A percentile compares a stretch with the other conserved stretches of the same genome.
Conservation (phyloP, 2,888 invertebrate genomes). For the Stratiomys singularior region DNA sequence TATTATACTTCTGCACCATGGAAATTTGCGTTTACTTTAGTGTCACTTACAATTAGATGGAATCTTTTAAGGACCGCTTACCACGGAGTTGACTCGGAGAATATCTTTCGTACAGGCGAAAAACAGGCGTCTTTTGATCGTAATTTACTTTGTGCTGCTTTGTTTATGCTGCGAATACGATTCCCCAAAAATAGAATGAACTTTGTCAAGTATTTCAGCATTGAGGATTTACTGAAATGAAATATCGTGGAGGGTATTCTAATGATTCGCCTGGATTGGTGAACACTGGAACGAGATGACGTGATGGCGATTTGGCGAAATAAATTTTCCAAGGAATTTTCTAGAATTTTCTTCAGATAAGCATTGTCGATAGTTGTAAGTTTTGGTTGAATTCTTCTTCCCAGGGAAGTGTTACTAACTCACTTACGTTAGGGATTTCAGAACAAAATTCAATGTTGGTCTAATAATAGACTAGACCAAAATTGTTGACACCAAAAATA, state of each 20-base stretch:
- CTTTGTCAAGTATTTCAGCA: background rate
- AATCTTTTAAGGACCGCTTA: conserved; percentile 1
- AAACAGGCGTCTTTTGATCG: conserved; percentile 15
- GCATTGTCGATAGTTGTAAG: too few species aligned
- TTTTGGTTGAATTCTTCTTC: too few species aligned
- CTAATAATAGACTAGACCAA: too few species aligned
- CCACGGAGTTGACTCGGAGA: background rate
- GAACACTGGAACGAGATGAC: background rate
- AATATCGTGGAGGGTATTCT: background rate
- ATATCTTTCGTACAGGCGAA: background rate
- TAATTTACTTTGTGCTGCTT: background rate
- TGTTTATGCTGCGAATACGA: background rate
- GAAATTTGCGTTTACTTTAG: conserved; percentile 26
- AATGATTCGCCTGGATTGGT: background rate
- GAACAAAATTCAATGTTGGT: too few species aligned
- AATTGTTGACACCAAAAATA: too few species aligned
- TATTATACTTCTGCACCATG: conserved; percentile 2
- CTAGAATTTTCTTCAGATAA: too few species aligned
- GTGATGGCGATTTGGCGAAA: background rate
- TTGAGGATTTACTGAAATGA: conserved; percentile 2
- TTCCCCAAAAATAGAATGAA: background rate
- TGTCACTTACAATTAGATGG: conserved; percentile 24
- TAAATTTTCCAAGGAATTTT: too few species aligned
- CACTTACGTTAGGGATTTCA: too few species aligned
- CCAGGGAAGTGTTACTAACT: too few species aligned